Evolutionary conservation across 2,888 invertebrate species (phyloP), one percentile per base, ranked within the genome.

Genomic region (Dascillus cervinus): DNA sequence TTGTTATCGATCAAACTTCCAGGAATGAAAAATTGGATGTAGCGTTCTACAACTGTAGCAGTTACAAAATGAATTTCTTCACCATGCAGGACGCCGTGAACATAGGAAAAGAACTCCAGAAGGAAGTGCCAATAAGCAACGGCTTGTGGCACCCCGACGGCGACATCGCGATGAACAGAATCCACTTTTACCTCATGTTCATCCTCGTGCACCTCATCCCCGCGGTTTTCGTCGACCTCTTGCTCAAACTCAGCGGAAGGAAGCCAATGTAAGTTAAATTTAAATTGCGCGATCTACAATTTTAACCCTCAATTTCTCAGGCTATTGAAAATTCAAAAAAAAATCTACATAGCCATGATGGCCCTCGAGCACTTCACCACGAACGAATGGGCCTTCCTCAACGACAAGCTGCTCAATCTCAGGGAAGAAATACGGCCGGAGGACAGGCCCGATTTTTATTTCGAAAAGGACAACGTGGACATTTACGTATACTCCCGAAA

Each of bases 11-110:
- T n/a, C n/a, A n/a, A n/a, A n/a, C n/a, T n/a, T n/a, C n/a, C n/a
- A n/a, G n/a, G n/a, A n/a, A n/a, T n/a, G 43, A 47, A 17, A 47
- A 41, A n/a, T 52, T 62, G 1, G 65, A 70, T 22, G 49, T 82
- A 1, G 65, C 75, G 0, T 78, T 95, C 3, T 86, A 88, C 65
- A 91, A 96, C 60, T 82, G 83, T 52, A 81, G 88, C 5, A 79
- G 87, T 0, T 77, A 82, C 2, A 67, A 71, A 1, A 62, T 82
- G 1, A 80, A 83, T 47, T 73, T 74, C 0, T 67, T 90, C 8
- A 75, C 75, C 0, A 77, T 81, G 66, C 69, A 63, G 0, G 69
- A 82, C 29, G 56, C 92, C 12, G 69, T 77, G 0, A 51, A 66
- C 0, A 57, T 75, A 31, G 80, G 77, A 0, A 65, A 71, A 29